These are phyloP conservation scores for Coleophora flavipennella DNA, from an alignment of 2,888 invertebrate species.

Conservation along the genomic window DNA sequence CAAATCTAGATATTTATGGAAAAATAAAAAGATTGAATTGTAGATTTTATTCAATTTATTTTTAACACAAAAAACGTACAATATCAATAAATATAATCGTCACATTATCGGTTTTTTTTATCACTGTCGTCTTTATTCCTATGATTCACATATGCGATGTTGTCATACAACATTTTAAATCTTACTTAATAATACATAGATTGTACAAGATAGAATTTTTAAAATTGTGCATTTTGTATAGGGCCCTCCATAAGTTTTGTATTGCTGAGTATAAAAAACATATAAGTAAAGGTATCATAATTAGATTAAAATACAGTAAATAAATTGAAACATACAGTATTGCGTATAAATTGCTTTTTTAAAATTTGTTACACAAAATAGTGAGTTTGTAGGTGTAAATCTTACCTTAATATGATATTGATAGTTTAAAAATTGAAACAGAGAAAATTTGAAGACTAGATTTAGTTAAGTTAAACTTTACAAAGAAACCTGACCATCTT, in stretches of 20 bases:
- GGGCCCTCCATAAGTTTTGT: slow-evolving; percentile 24
- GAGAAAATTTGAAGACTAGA: no score
- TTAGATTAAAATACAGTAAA: background rate
- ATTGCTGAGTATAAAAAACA: background rate
- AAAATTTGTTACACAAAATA: background rate
- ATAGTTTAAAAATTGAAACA: background rate
- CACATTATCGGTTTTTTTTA: slow-evolving; percentile 51
- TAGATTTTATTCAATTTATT: slow-evolving; percentile 54
- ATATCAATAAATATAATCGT: slow-evolving; percentile 68
- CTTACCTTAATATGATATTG: background rate
- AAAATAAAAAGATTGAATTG: slow-evolving; percentile 12
- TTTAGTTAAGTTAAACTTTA: no score
- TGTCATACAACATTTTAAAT: slow-evolving; percentile 55
- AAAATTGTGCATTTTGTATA: slow-evolving; percentile 28
- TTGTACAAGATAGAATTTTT: slow-evolving; percentile 7
- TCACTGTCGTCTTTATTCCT: slow-evolving; percentile 52
- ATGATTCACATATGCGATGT: slow-evolving; percentile 53
- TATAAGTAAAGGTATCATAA: background rate
- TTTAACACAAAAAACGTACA: slow-evolving; percentile 69
- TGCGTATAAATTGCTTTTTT: background rate
- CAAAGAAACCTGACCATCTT: no score
- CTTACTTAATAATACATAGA: slow-evolving; percentile 5
- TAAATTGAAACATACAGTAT: no score
- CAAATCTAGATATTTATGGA: no score
- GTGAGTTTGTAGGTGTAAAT: background rate